These are phyloP conservation scores for Drosophila mettleri DNA, from an alignment of 2,888 invertebrate species.

Conservation along the genomic window DNA sequence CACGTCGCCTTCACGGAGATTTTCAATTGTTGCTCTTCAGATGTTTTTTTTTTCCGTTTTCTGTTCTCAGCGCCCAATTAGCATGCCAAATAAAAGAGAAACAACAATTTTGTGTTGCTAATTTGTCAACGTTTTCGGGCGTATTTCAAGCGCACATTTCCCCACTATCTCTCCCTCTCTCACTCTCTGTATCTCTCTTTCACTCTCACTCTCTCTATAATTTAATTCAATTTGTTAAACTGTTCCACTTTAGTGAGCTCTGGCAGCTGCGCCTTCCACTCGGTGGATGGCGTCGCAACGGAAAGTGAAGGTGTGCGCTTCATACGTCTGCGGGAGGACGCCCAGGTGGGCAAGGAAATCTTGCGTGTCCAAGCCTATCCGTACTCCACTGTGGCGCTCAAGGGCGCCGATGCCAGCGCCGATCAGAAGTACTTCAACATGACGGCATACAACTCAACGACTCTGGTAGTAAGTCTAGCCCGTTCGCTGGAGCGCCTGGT, in stretches of 20 bases:
- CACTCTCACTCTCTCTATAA: background rate
- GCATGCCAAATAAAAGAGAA: conserved; percentile 66
- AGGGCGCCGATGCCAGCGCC: conserved; percentile 80
- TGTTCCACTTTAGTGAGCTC: conserved; percentile 81
- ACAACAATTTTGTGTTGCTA: conserved; percentile 37
- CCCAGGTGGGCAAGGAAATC: conserved; percentile 91
- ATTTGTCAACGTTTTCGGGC: conserved; percentile 68
- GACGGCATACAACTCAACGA: conserved; percentile 90
- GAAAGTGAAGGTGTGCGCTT: conserved; percentile 91
- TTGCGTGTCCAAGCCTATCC: conserved; percentile 93
- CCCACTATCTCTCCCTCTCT: background rate
- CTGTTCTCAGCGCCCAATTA: conserved; percentile 74
- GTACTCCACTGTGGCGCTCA: conserved; percentile 86
- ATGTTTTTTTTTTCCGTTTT: conserved; percentile 59
- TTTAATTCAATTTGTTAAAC: conserved; percentile 13
- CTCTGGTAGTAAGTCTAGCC: conserved; percentile 90
- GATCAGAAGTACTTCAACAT: conserved; percentile 84
- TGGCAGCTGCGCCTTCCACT: conserved; percentile 93
- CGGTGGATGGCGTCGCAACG: conserved; percentile 85
- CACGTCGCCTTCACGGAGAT: conserved; percentile 60
- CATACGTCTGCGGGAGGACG: conserved; percentile 93
- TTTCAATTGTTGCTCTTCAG: conserved; percentile 60
- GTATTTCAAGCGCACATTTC: conserved; percentile 12
- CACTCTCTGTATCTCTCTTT: background rate
- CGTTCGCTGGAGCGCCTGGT: conserved; percentile 92